Base-by-base conservation (phyloP, 2,797 vertebrate genomes). In the Huso huso region DNA sequence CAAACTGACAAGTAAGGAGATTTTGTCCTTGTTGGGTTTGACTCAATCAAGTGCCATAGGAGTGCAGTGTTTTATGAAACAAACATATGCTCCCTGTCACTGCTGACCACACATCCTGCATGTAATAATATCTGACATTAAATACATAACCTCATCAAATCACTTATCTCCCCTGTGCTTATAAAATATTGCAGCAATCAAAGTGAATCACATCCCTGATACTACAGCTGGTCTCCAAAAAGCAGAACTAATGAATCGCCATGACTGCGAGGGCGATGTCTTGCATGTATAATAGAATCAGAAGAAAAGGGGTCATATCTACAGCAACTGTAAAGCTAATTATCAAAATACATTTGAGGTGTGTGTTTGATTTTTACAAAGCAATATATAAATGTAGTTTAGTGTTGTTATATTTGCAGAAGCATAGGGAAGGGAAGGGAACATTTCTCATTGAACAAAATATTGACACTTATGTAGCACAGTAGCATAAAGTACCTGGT, bases 171-270 rank as follows among this genome's bases (percentile, higher is more conserved):
- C 73, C 57, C 74, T 71, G 67, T 0, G 9, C 75, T 77, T 75
- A 71, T 72, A 70, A 74, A 79, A 71, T 70, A 82, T 77, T 75
- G 79, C 76, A 69, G 58, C 81, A 82, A 78, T 80, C 73, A 76
- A 79, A 82, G 79, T 76, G 83, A 85, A 86, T 86, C 77, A 69
- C 73, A 73, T 86, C 50, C 70, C 79, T 71, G 80, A 83, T 79
- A 71, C 65, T 77, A 75, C 84, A 86, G 83, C 82, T 85, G 84
- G 80, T 86, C 74, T 77, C 74, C 73, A 60, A 77, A 80, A 69
- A 79, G 83, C 85, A 85, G 79, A 79, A 78, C 81, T 83, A 82
- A 87, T 85, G 81, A 87, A 86, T 81, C 82, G 72, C 70, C 74
- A 73, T 74, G 79, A 83, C 72, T 75, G 68, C 67, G 69, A 77